phyloP scores from a whole-genome alignment of 1,140 invertebrate genomes.

The Heliconius nattereri region DNA sequence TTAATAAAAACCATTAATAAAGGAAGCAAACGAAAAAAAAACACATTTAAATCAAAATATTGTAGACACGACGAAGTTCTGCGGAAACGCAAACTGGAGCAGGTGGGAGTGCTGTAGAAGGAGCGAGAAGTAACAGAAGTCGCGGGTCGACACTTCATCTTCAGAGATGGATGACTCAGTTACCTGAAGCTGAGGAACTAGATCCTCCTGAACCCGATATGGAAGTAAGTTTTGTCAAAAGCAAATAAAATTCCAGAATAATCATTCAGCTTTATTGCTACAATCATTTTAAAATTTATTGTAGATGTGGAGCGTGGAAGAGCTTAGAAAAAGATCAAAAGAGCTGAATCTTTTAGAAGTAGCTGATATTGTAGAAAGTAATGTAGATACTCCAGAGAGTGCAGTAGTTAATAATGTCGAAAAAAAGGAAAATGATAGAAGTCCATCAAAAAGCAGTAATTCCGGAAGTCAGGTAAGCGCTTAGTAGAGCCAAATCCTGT shows the following conservation, averaged over 20 bases:
- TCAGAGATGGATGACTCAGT: conserved; percentile 86
- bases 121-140: conserved; percentile 69
- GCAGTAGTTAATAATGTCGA: conserved; percentile 43
- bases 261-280: conserved; percentile 8
- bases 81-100: conserved; percentile 70
- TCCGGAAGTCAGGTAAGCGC: conserved; percentile 85
- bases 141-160: conserved; percentile 85
- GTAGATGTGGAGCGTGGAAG: conserved; percentile 87
- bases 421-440: conserved; percentile 82
- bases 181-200: conserved; percentile 79
- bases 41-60: conserved; percentile 19
- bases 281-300: conserved; percentile 24
- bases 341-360: conserved; percentile 84
- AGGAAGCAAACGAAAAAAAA: conserved; percentile 3
- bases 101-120: conserved; percentile 68
- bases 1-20: neutral
- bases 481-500: conserved; percentile 17
- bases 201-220: conserved; percentile 73
- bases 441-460: conserved; percentile 86
- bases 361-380: conserved; percentile 63
- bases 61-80: conserved; percentile 70
- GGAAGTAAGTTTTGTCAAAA: conserved; percentile 55
- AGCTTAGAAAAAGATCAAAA: conserved; percentile 84
- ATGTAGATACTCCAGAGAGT: conserved; percentile 55
- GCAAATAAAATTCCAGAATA: neutral